Percentiles rank a stretch among this genome's conserved stretches.
phyloP scores from a whole-genome alignment of 2,888 invertebrate genomes.

The Lydus trimaculatus region DNA sequence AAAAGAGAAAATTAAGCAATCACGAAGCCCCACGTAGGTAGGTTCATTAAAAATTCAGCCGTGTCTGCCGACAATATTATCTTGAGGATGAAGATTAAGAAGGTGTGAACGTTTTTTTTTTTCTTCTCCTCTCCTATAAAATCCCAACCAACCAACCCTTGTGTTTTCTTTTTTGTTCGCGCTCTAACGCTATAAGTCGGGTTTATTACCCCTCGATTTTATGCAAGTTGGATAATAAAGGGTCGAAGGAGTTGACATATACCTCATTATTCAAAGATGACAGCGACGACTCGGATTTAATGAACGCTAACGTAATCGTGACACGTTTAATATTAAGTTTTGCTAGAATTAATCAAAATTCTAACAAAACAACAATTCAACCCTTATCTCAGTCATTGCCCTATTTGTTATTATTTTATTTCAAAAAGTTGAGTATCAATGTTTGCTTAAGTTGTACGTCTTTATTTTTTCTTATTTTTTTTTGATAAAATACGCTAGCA shows the following conservation, averaged over 20 bases:
- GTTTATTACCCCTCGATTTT: background rate
- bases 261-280: constrained; percentile 7
- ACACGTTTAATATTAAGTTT: background rate
- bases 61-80: background rate
- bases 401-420: too few relatives aligned
- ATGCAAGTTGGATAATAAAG: background rate
- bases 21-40: background rate
- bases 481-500: too few relatives aligned
- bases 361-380: too few relatives aligned
- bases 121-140: too few relatives aligned
- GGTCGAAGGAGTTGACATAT: background rate
- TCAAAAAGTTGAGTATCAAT: too few relatives aligned
- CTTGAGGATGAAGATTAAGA: background rate
- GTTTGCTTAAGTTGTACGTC: too few relatives aligned
- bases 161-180: background rate
- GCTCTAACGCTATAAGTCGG: background rate
- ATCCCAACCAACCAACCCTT: background rate
- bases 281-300: background rate
- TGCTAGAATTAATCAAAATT: constrained; percentile 4
- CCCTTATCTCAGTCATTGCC: too few relatives aligned
- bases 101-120: background rate
- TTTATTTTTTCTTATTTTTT: too few relatives aligned
- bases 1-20: background rate
- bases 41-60: background rate
- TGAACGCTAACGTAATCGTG: constrained; percentile 7